Evolutionary conservation across 2,888 invertebrate species (phyloP).

Genomic region (Microctonus aethiopoides): DNA sequence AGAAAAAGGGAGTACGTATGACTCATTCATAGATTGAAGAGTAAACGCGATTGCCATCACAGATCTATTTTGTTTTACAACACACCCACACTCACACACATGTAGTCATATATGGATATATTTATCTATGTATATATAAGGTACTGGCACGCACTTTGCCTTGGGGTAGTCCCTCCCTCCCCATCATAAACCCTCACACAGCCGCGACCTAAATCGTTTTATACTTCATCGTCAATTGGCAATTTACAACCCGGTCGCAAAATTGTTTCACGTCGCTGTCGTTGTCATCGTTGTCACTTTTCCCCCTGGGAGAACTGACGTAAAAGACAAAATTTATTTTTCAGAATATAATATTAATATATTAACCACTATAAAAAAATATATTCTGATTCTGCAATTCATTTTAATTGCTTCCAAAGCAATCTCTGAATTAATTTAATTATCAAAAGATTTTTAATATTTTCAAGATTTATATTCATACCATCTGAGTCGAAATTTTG

Average conservation of each 20-base stretch:
- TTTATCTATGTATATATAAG: conserved; percentile 2
- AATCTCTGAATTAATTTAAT: neutral
- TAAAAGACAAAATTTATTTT: neutral
- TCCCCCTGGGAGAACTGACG: neutral
- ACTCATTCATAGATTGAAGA: conserved; percentile 26
- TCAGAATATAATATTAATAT: neutral
- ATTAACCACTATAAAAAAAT: neutral
- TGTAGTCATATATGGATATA: conserved; percentile 13
- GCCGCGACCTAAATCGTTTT: conserved; percentile 52
- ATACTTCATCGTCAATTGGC: conserved; percentile 54
- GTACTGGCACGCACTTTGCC: conserved; percentile 40
- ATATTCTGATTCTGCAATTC: neutral
- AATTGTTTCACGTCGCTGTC: conserved; percentile 46
- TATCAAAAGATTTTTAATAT: neutral
- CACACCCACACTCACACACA: conserved; percentile 31
- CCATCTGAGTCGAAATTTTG: too few relatives aligned
- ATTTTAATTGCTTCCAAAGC: conserved; percentile 19
- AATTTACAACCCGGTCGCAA: conserved; percentile 57
- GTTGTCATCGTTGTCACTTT: neutral
- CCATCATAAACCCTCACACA: conserved; percentile 9
- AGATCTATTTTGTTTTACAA: conserved; percentile 42
- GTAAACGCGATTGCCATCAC: conserved; percentile 40
- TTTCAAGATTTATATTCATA: neutral
- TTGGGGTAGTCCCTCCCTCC: conserved; percentile 52
- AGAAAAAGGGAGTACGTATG: neutral